phyloP scores from a whole-genome alignment of 30 jellyfish, hydroid and myxozoan species.

The Chironex yamaguchii region DNA sequence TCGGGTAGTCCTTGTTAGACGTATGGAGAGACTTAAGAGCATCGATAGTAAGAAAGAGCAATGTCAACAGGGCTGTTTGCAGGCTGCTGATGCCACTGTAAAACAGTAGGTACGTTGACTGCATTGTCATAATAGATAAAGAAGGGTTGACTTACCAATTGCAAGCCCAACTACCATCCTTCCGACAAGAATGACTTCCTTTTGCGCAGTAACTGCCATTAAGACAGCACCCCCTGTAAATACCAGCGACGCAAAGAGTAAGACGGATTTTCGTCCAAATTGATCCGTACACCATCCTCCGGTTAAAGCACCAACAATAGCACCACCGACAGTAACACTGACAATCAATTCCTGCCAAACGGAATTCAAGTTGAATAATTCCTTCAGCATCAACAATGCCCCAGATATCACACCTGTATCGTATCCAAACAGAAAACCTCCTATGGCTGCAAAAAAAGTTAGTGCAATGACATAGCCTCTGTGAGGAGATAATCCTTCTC shows the following conservation, averaged over 20 bases:
- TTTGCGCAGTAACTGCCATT: constrained; percentile 74
- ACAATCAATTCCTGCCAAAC: constrained; percentile 83
- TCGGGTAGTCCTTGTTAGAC: too few species aligned
- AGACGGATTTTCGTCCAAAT: constrained; percentile 76
- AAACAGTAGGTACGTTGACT: too few species aligned
- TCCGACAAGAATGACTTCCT: constrained; percentile 70
- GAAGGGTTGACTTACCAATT: constrained; percentile 77
- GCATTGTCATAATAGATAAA: too few species aligned
- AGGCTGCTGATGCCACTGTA: too few species aligned
- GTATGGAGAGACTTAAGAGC: too few species aligned
- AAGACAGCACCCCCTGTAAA: constrained; percentile 80
- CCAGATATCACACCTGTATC: constrained; percentile 99
- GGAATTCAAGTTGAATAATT: constrained; percentile 54
- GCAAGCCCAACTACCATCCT: constrained; percentile 90
- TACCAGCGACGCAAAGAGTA: constrained; percentile 54
- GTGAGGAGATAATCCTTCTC: too few species aligned
- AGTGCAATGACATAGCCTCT: constrained; percentile 65
- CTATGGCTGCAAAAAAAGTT: constrained; percentile 89
- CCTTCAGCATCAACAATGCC: constrained; percentile 79
- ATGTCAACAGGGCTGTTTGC: too few species aligned
- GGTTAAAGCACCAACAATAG: constrained; percentile 83
- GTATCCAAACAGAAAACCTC: constrained; percentile 93
- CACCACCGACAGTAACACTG: constrained; percentile 90
- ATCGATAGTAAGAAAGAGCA: too few species aligned
- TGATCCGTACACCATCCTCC: constrained; percentile 78